Conservation (phyloP, 2,888 invertebrate species). For the Mythimna pallens region DNA sequence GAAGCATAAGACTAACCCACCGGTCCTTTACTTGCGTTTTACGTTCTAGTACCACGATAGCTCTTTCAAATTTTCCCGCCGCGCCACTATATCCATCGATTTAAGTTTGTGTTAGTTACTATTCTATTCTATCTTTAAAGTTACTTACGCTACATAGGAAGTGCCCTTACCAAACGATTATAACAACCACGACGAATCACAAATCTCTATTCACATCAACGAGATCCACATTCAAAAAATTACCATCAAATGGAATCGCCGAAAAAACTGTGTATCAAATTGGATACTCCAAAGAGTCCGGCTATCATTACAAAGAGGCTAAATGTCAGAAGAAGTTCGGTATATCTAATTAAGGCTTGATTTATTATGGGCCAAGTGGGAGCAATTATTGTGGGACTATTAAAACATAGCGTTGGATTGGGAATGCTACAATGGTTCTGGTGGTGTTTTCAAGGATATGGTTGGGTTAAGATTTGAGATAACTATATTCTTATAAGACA, state of each 20-base stretch:
- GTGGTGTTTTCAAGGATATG: conserved; percentile 41
- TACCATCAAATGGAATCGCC: conserved; percentile 59
- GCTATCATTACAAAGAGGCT: conserved; percentile 65
- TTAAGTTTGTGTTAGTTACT: no score
- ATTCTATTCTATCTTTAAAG: conserved; percentile 1
- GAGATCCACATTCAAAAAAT: conserved; percentile 41
- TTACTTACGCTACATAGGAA: conserved; percentile 9
- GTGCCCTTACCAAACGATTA: background rate
- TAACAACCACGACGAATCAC: conserved; percentile 54
- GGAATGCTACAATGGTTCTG: conserved; percentile 38
- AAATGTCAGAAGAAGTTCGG: conserved; percentile 69
- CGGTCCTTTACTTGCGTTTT: no score
- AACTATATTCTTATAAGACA: no score
- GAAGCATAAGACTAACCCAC: no score
- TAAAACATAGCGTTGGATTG: conserved; percentile 70
- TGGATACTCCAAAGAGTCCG: conserved; percentile 61
- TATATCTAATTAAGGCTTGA: conserved; percentile 80
- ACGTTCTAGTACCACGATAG: no score
- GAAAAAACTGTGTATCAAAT: conserved; percentile 65
- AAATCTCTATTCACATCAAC: conserved; percentile 53
- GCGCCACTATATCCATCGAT: no score
- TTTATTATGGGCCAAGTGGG: conserved; percentile 78
- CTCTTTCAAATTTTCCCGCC: no score
- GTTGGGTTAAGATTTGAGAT: no score
- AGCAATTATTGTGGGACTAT: conserved; percentile 76